phyloP scores from a whole-genome alignment of 2,888 invertebrate genomes.

The Drosophila anomelani region DNA sequence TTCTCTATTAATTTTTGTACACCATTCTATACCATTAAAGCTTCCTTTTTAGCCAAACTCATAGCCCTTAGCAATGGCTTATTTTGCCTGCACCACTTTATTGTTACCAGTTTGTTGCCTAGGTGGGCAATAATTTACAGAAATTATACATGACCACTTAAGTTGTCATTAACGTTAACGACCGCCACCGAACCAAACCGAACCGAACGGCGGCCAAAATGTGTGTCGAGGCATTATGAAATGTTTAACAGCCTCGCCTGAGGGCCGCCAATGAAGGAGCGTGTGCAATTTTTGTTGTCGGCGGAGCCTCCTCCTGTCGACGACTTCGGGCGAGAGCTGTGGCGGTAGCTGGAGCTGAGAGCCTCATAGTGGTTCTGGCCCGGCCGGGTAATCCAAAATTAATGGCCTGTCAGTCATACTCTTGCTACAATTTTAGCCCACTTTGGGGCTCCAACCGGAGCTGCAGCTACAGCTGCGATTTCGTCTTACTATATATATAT shows the following conservation, averaged over 20 bases:
- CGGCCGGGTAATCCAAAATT: constrained; percentile 76
- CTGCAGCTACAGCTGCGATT: constrained; percentile 62
- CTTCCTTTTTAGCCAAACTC: background rate
- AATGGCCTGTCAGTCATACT: constrained; percentile 77
- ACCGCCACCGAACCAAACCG: constrained; percentile 52
- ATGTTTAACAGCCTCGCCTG: constrained; percentile 67
- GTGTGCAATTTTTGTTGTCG: constrained; percentile 54
- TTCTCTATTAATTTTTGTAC: background rate
- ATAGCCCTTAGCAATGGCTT: background rate
- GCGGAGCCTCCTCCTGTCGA: constrained; percentile 33
- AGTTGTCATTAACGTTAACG: constrained; percentile 78
- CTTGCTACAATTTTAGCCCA: constrained; percentile 68
- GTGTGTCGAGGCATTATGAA: constrained; percentile 71
- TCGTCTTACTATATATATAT: constrained; percentile 33
- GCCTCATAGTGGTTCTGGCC: constrained; percentile 46
- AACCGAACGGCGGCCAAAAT: constrained; percentile 31
- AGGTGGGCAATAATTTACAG: constrained; percentile 70
- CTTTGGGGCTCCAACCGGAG: constrained; percentile 51
- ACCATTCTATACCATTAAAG: background rate
- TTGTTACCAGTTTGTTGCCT: constrained; percentile 58
- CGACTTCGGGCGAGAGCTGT: constrained; percentile 31
- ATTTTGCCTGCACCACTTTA: constrained; percentile 15
- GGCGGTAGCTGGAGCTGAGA: constrained; percentile 12
- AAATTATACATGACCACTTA: constrained; percentile 80
- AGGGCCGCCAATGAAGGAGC: constrained; percentile 56